Conservation (phyloP, 1,140 invertebrate genomes). For the Melanaphis sacchari region DNA sequence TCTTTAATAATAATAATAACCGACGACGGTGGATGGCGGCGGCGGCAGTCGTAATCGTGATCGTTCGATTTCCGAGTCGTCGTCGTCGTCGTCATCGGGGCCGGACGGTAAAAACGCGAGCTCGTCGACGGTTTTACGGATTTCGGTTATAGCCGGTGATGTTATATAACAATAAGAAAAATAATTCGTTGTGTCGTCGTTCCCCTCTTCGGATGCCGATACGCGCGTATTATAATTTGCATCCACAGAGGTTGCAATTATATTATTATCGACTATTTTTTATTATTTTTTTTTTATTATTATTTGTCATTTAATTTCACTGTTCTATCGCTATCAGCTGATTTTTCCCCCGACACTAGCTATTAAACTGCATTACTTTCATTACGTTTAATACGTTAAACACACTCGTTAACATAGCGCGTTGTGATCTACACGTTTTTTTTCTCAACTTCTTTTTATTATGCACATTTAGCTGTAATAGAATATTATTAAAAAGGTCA, state of each 20-base stretch:
- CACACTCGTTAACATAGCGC: background rate
- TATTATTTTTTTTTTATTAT: background rate
- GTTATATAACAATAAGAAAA: background rate
- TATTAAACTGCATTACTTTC: background rate
- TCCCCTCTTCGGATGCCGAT: background rate
- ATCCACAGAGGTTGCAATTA: background rate
- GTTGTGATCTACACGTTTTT: background rate
- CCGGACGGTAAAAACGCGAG: background rate
- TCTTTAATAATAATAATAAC: background rate
- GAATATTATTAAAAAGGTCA: constrained; percentile 34
- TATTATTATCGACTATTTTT: background rate
- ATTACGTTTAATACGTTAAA: background rate
- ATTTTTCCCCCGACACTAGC: background rate
- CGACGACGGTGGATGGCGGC: background rate
- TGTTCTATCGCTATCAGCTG: background rate
- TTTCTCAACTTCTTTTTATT: background rate
- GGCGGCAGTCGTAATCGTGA: background rate
- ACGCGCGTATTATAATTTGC: background rate
- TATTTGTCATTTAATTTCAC: background rate
- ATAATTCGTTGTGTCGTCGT: background rate
- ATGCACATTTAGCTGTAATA: background rate
- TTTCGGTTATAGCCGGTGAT: background rate
- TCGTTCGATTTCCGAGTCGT: background rate
- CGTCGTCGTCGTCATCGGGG: no score
- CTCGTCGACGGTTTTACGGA: background rate